These are phyloP conservation scores for Microtus richardsoni DNA, from an alignment of 2,113 vertebrate genomes.

Conservation along the genomic window DNA sequence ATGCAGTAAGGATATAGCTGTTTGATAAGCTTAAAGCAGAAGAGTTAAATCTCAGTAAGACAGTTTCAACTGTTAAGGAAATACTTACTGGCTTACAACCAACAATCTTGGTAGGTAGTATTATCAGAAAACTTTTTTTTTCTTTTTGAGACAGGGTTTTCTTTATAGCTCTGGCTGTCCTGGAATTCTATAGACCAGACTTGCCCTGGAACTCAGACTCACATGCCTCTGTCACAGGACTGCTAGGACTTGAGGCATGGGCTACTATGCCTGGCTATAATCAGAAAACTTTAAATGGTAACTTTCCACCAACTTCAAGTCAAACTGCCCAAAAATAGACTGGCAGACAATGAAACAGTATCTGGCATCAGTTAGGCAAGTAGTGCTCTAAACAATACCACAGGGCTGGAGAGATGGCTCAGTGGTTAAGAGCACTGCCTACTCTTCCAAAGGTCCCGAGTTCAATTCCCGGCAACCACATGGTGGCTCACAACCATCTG, in stretches of 20 bases:
- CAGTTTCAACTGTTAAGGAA: neutral
- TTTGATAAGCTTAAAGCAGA: neutral
- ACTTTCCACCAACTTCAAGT: neutral
- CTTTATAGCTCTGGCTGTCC: neutral
- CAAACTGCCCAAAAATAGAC: neutral
- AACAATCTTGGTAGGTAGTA: neutral
- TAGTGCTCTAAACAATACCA: too few species aligned
- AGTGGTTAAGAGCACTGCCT: too few species aligned
- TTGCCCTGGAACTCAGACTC: neutral
- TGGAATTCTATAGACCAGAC: neutral
- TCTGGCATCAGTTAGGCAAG: too few species aligned
- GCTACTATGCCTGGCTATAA: too few species aligned
- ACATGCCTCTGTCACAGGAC: too few species aligned
- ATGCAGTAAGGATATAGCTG: neutral
- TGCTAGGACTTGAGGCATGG: too few species aligned
- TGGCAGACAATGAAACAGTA: too few species aligned
- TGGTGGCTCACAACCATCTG: too few species aligned
- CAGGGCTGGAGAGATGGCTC: too few species aligned
- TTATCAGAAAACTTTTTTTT: neutral
- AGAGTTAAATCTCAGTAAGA: neutral
- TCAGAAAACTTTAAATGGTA: neutral
- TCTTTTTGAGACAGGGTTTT: neutral
- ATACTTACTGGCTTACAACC: neutral
- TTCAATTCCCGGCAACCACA: too few species aligned
- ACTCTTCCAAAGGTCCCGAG: too few species aligned